Evolutionary conservation across 37 sponge, comb jelly and placozoan genomes (phyloP), one percentile per base, ranked within the genome.

Genomic region (Aphrocallistes beatrix): DNA sequence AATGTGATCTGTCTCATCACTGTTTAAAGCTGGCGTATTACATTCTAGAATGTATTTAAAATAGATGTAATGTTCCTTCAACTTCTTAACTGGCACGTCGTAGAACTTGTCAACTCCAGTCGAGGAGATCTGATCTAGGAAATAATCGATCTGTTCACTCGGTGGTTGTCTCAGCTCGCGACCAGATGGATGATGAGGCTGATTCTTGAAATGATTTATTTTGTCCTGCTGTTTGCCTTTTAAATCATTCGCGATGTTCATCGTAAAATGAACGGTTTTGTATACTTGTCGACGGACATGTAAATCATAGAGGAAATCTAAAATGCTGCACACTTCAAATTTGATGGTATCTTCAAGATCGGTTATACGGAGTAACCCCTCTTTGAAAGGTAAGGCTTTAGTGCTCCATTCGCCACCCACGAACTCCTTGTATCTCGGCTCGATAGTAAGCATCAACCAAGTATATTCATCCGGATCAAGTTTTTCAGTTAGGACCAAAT

Each of bases 201-300:
- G 75, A 28, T 60, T 60, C 75, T 60, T 60, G 21, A 60, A 60
- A 60, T 60, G 21, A 25, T 60, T 30, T 30, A 60, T 60, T 28
- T 60, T 60, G 28, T 60, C 75, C n/a, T 60, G 28, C 21, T 60
- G 75, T 28, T 60, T 60, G 28, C n/a, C 28, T 60, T 60, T 60
- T 21, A 60, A 32, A 6, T 60, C 75, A 19, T 60, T 13, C 25
- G 75, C 10, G n/a, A 60, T 60, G 34, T 60, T 60, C 75, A 60
- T 60, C 75, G n/a, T 60, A 30, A 60, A 60, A 60, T 60, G 75
- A 60, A 60, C 75, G n/a, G 75, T 60, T 60, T 60, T 60, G 21
- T 60, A 60, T 8, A 60, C 75, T 60, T 60, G 75, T 32, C 75
- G 75, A 25, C 75, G 25, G n/a, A 60, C n/a, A 28, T 60, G 75